Base-by-base conservation (phyloP, 2,797 vertebrate genomes). In the Siniperca obscura region DNA sequence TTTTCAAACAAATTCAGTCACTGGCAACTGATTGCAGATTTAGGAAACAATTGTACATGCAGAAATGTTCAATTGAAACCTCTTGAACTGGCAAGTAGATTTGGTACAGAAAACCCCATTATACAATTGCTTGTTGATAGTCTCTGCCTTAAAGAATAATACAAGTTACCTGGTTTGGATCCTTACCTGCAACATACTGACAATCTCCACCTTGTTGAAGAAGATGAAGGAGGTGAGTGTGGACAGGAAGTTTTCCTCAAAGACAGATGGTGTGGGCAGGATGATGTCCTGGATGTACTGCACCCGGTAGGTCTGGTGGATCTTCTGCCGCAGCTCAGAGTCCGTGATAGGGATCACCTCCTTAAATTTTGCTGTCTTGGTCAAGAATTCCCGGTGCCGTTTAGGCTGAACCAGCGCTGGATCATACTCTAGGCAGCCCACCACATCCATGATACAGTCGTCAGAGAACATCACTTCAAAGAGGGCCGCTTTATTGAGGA, bases 271-370 rank as follows among this genome's bases (percentile, higher is more conserved):
- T 0, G 98, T 99, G 9, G 98, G 98, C 89, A 99, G 96, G 95
- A 99, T 99, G 96, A 99, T 99, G 94, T 99, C 98, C 96, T 99
- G 98, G 95, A 99, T 99, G 90, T 99, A 99, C 92, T 99, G 98
- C 93, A 99, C 98, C 74, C 98, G 96, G 94, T 99, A 99, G 85
- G 98, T 99, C 96, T 99, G 98, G 93, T 99, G 98, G 89, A 99
- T 99, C 95, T 99, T 99, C 97, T 99, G 98, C 86, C 97, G 96
- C 91, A 99, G 96, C 95, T 99, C 98, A 14, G 98, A 98, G 97
- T 99, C 98, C 86, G 98, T 99, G 93, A 99, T 99, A 84, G 98
- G 98, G 93, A 99, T 99, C 91, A 99, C 98, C 92, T 99, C 98
- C 90, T 99, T 99, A 95, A 99, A 99, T 90, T 98, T 98, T 81